Percentiles rank a stretch among this genome's conserved stretches.
Conservation (phyloP, 2,888 invertebrate genomes). For the Drosophila macrospina region DNA sequence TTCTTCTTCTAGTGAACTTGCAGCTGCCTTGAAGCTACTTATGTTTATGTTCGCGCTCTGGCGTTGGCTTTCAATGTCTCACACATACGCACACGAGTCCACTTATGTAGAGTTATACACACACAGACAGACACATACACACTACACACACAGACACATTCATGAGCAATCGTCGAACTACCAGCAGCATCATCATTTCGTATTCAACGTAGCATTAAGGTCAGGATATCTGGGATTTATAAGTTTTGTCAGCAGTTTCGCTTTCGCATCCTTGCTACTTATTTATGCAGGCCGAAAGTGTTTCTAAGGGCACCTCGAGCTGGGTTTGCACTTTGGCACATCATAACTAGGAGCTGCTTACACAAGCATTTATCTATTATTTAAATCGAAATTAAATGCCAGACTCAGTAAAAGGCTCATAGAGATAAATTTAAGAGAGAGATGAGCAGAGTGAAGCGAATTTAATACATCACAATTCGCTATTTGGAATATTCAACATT, state of each 20-base stretch:
- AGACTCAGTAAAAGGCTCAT: constrained; percentile 14
- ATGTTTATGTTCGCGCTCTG: constrained; percentile 65
- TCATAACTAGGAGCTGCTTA: constrained; percentile 64
- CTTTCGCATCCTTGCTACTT: constrained; percentile 59
- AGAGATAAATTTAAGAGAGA: not conserved
- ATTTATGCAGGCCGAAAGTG: constrained; percentile 69
- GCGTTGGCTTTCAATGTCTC: constrained; percentile 59
- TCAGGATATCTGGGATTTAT: constrained; percentile 83
- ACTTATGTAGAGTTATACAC: not conserved
- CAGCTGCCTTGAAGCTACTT: constrained; percentile 59
- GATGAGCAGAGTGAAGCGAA: not conserved
- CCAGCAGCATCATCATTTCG: constrained; percentile 71
- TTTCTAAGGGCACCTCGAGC: constrained; percentile 26
- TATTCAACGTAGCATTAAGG: constrained; percentile 82
- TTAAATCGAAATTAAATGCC: constrained; percentile 53
- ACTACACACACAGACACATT: constrained; percentile 20
- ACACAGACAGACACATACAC: constrained; percentile 18
- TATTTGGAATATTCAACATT: constrained; percentile 31
- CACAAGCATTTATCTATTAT: constrained; percentile 54
- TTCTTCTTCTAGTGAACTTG: constrained; percentile 27
- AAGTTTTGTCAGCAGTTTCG: constrained; percentile 78
- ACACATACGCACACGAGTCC: constrained; percentile 16
- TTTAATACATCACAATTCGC: constrained; percentile 44
- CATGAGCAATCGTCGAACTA: constrained; percentile 36
- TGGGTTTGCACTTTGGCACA: constrained; percentile 69